Conservation (phyloP, 2,797 vertebrate species). For the Crax fasciolata region DNA sequence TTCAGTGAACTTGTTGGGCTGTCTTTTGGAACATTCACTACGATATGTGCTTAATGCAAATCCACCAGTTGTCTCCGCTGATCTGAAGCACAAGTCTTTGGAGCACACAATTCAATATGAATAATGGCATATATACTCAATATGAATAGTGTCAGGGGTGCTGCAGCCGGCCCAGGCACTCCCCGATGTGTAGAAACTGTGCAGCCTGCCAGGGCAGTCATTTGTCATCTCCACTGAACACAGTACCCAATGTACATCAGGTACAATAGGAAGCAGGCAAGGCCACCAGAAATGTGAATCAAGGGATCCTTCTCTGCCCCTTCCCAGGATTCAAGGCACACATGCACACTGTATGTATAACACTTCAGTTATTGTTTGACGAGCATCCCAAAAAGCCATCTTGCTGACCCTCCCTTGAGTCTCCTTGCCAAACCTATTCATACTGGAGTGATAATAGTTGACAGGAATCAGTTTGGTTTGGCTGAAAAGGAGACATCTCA, state of each 20-base stretch:
- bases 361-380: background rate
- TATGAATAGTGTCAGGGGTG: background rate
- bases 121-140: too few relatives aligned
- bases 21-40: background rate
- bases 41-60: background rate
- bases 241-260: rapidly evolving
- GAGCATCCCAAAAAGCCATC: background rate
- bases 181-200: too few relatives aligned
- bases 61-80: background rate
- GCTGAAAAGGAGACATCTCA: constrained; percentile 37
- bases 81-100: background rate
- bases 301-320: rapidly evolving
- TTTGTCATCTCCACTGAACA: background rate
- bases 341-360: background rate
- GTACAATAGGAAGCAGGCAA: background rate
- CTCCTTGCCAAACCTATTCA: constrained; percentile 11
- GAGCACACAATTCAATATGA: background rate
- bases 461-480: constrained; percentile 38
- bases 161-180: background rate
- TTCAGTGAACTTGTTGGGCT: background rate
- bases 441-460: constrained; percentile 27
- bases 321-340: background rate
- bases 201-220: too few relatives aligned
- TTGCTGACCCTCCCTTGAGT: background rate
- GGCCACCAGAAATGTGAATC: background rate